These are phyloP conservation scores for Bombus consobrinus DNA, from an alignment of 1,140 invertebrate genomes.

Conservation along the genomic window DNA sequence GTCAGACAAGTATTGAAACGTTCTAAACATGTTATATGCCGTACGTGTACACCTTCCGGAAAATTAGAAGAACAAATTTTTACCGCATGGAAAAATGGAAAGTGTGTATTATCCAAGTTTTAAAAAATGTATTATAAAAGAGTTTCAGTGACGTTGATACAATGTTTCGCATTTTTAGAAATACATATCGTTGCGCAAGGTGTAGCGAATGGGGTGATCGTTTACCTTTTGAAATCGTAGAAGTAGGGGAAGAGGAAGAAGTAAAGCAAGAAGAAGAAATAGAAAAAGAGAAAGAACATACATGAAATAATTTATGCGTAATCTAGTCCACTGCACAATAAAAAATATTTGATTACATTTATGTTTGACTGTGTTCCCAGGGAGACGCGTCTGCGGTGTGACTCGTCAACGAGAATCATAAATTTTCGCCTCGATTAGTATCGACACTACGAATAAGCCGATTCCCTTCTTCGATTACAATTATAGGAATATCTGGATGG, in stretches of 20 bases:
- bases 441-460: too few species aligned
- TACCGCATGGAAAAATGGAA: constrained; percentile 89
- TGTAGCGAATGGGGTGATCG: constrained; percentile 89
- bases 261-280: constrained; percentile 8
- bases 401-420: too few species aligned
- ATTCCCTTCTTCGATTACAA: too few species aligned
- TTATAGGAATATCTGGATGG: too few species aligned
- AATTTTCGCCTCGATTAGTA: too few species aligned
- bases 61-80: constrained; percentile 90
- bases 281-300: background rate
- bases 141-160: constrained; percentile 6
- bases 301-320: constrained; percentile 12
- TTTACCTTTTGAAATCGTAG: constrained; percentile 81
- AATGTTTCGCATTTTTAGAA: constrained; percentile 77
- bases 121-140: constrained; percentile 35
- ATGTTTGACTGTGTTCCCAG: too few species aligned
- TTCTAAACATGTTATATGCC: constrained; percentile 89
- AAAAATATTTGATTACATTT: background rate
- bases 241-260: background rate
- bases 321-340: background rate
- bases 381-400: too few species aligned
- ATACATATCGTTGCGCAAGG: constrained; percentile 87
- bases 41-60: constrained; percentile 89
- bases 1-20: constrained; percentile 87
- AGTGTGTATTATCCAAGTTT: constrained; percentile 79